phyloP scores from a whole-genome alignment of 1,140 invertebrate genomes.

The Drosophila saltans region DNA sequence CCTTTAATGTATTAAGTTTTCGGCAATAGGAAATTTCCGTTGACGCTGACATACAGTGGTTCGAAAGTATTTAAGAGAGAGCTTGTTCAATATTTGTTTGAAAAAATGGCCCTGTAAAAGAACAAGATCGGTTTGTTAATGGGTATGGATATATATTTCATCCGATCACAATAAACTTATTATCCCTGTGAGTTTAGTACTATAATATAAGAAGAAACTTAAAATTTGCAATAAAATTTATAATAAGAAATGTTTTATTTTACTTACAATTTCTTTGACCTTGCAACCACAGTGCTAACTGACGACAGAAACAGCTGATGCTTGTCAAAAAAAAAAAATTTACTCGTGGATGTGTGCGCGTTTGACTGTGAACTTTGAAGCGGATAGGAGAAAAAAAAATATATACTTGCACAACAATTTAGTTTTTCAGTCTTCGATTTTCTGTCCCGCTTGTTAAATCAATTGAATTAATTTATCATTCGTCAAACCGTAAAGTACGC shows the following conservation, averaged over 20 bases:
- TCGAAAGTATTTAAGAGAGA: not conserved
- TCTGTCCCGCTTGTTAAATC: slow-evolving; percentile 1
- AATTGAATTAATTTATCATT: slow-evolving; percentile 4
- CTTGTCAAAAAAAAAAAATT: slow-evolving; percentile 55
- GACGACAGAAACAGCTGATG: slow-evolving; percentile 69
- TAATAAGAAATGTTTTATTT: not conserved
- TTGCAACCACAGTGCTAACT: slow-evolving; percentile 30
- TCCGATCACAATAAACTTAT: too few species aligned
- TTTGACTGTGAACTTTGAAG: slow-evolving; percentile 43
- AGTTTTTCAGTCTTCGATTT: slow-evolving; percentile 39
- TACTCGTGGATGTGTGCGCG: slow-evolving; percentile 13
- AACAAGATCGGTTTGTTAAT: too few species aligned
- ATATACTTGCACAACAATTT: slow-evolving; percentile 46
- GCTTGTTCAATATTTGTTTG: not conserved
- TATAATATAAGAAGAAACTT: too few species aligned
- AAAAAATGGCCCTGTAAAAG: not conserved
- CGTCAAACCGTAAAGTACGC: not conserved
- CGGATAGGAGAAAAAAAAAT: slow-evolving; percentile 39
- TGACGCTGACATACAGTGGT: slow-evolving; percentile 42
- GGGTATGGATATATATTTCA: too few species aligned
- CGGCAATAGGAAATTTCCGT: slow-evolving; percentile 69
- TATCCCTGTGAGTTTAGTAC: too few species aligned
- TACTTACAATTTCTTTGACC: slow-evolving; percentile 1
- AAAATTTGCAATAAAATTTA: not conserved
- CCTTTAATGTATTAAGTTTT: slow-evolving; percentile 33